Evolutionary conservation across 1,140 invertebrate genomes (phyloP).

Genomic region (Saccostrea glomerata): DNA sequence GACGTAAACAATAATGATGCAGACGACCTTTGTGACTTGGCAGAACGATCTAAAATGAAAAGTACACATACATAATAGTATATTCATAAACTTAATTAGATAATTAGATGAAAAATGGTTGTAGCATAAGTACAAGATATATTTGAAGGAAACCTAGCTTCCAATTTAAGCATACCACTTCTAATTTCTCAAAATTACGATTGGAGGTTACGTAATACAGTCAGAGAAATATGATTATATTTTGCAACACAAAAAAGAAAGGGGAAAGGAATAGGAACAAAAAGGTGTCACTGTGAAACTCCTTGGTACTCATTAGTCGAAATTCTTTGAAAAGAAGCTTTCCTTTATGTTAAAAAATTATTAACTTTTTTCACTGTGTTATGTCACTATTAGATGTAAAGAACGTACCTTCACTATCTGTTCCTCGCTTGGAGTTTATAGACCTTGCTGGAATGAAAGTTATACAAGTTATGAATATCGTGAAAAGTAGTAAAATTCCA

Average conservation of each 20-base stretch:
- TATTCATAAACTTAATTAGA: not conserved
- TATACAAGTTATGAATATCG: not conserved
- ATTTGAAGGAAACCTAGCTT: no score
- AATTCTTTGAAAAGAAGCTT: not conserved
- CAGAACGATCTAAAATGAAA: not conserved
- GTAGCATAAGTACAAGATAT: no score
- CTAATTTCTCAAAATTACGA: no score
- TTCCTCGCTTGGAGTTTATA: conserved; percentile 24
- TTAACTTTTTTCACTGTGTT: not conserved
- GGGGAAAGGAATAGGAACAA: not conserved
- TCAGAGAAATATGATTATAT: not conserved
- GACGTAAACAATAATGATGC: conserved; percentile 4
- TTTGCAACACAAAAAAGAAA: not conserved
- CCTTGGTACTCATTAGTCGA: not conserved
- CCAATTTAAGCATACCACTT: no score
- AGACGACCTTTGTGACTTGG: not conserved
- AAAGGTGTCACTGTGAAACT: not conserved
- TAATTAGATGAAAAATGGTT: no score
- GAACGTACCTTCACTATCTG: conserved; percentile 34
- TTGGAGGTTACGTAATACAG: not conserved
- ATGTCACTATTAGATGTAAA: not conserved
- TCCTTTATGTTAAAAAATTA: not conserved
- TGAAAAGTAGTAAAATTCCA: not conserved
- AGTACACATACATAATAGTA: not conserved
- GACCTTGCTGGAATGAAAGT: conserved; percentile 29